Percentiles rank a stretch among this genome's conserved stretches.
Evolutionary conservation across 1,140 invertebrate species (phyloP).

Genomic region (Drosophila chauvacae): DNA sequence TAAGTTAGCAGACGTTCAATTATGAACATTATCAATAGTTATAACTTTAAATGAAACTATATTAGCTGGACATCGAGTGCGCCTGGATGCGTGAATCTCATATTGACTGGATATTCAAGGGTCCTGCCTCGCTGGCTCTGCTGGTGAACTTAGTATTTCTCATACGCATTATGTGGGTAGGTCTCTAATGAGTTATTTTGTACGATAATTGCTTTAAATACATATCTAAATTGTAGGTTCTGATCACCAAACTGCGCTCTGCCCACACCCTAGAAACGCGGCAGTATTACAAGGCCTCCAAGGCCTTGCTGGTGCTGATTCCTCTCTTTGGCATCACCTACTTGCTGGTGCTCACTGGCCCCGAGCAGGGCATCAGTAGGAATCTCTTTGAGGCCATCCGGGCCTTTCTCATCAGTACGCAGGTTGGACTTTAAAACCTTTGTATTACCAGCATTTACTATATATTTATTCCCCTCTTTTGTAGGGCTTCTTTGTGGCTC

Average conservation of each 20-base stretch:
- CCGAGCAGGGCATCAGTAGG: slow-evolving; percentile 88
- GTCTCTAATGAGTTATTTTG: slow-evolving; percentile 69
- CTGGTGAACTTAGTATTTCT: slow-evolving; percentile 94
- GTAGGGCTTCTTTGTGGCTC: slow-evolving; percentile 91
- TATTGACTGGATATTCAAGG: slow-evolving; percentile 93
- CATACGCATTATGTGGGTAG: slow-evolving; percentile 96
- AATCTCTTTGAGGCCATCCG: slow-evolving; percentile 89
- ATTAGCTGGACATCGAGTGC: slow-evolving; percentile 85
- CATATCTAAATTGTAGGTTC: slow-evolving; percentile 86
- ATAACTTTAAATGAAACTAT: too few relatives aligned
- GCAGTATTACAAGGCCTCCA: slow-evolving; percentile 94
- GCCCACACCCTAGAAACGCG: slow-evolving; percentile 94
- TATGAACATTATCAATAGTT: not conserved
- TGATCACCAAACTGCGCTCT: slow-evolving; percentile 95
- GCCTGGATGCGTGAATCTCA: slow-evolving; percentile 90
- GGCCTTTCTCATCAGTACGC: slow-evolving; percentile 92
- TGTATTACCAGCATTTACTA: too few relatives aligned
- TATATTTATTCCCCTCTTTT: not conserved
- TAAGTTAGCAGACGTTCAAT: slow-evolving; percentile 25
- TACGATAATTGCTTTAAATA: not conserved
- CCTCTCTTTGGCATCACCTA: slow-evolving; percentile 95
- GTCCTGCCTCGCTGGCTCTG: slow-evolving; percentile 89
- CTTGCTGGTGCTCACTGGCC: slow-evolving; percentile 91
- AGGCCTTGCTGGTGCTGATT: slow-evolving; percentile 94
- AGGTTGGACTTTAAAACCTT: too few relatives aligned